Evolutionary conservation across 2,888 invertebrate genomes (phyloP).

Genomic region (Macrosoma leucophasiata): DNA sequence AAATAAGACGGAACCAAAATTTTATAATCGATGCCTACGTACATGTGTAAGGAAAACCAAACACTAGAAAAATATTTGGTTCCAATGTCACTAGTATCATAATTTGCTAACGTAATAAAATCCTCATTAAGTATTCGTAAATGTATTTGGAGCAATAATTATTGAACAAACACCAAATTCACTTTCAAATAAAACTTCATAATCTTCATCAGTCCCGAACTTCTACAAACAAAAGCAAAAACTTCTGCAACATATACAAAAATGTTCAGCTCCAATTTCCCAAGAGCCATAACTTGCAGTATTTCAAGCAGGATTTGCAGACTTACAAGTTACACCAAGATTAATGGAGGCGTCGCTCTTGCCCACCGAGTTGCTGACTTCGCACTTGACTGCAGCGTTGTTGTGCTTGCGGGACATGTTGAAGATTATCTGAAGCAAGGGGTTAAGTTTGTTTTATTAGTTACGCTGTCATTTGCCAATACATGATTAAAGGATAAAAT

Average conservation of each 20-base stretch:
- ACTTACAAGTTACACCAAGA: conserved; percentile 93
- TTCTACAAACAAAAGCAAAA: background rate
- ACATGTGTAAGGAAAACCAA: too few relatives aligned
- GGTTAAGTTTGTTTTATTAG: too few relatives aligned
- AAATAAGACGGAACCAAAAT: too few relatives aligned
- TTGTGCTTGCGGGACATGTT: conserved; percentile 89
- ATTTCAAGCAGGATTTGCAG: too few relatives aligned
- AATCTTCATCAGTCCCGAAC: background rate
- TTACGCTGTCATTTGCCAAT: too few relatives aligned
- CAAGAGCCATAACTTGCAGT: conserved; percentile 12
- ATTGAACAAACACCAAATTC: background rate
- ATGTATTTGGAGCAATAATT: background rate
- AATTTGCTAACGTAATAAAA: too few relatives aligned
- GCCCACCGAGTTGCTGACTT: conserved; percentile 93
- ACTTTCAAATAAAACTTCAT: conserved; percentile 7
- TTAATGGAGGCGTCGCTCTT: conserved; percentile 89
- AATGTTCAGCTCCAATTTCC: background rate
- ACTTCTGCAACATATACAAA: conserved; percentile 1
- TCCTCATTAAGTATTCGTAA: too few relatives aligned
- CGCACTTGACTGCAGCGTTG: conserved; percentile 91
- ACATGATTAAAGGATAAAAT: too few relatives aligned
- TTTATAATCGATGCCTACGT: too few relatives aligned
- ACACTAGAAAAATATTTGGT: too few relatives aligned
- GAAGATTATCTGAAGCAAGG: conserved; percentile 80
- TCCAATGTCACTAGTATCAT: too few relatives aligned